phyloP scores from a whole-genome alignment of 2,888 invertebrate species.

The Stenotaenia linearis region DNA sequence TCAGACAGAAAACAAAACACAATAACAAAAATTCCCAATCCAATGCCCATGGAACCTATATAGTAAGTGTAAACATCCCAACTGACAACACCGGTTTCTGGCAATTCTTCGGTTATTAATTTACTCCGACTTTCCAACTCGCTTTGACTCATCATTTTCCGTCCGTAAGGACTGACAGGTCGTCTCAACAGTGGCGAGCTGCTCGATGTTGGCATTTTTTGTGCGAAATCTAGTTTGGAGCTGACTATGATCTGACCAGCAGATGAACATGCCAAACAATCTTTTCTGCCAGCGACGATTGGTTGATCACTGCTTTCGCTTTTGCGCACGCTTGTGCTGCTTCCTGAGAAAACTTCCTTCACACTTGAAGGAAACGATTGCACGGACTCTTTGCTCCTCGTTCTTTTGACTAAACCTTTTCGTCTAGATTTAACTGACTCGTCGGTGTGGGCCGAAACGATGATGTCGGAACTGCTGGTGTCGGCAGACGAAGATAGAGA shows the following conservation, averaged over 20 bases:
- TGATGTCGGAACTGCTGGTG: background rate
- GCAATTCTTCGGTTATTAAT: background rate
- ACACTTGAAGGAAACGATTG: background rate
- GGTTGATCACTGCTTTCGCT: background rate
- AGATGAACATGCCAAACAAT: background rate
- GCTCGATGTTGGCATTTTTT: background rate
- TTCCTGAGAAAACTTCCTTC: background rate
- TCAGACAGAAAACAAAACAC: slow-evolving; percentile 28
- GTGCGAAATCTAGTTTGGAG: background rate
- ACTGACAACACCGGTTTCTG: slow-evolving; percentile 53
- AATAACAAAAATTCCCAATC: background rate
- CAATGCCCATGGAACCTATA: slow-evolving; percentile 27
- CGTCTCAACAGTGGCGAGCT: background rate
- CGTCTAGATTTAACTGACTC: too few species aligned
- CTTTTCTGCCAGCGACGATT: background rate
- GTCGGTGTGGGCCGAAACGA: too few species aligned
- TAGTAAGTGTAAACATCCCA: slow-evolving; percentile 58
- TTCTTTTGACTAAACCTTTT: background rate
- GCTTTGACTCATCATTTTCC: background rate
- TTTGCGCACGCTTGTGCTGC: background rate
- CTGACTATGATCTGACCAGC: background rate
- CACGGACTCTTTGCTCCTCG: background rate
- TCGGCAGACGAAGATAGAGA: background rate
- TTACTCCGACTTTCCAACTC: slow-evolving; percentile 17
- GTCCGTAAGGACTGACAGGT: background rate